Conservation (phyloP, 2,113 vertebrate species). For the Toxostoma redivivum region DNA sequence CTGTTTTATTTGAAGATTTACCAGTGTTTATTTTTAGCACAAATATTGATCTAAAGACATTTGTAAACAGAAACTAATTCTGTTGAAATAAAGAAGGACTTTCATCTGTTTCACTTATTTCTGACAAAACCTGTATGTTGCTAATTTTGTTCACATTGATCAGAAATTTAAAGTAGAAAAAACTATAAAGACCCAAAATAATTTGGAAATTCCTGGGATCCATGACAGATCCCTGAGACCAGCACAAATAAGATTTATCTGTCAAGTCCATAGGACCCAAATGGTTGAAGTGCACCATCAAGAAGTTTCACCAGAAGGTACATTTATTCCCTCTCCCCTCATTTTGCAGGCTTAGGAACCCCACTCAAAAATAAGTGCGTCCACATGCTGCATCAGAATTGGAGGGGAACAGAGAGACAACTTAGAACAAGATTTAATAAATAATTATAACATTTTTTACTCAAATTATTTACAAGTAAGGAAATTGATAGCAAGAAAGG, state of each 20-base stretch:
- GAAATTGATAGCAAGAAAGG: not conserved
- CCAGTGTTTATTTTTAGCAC: not conserved
- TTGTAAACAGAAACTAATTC: not conserved
- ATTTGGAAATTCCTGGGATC: not conserved
- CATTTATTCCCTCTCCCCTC: not conserved
- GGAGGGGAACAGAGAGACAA: not conserved
- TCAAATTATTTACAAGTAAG: not conserved
- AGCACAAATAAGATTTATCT: not conserved
- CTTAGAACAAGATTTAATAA: not conserved
- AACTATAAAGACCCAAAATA: not conserved
- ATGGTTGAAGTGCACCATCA: not conserved
- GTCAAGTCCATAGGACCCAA: not conserved
- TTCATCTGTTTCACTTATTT: not conserved
- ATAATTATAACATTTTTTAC: not conserved
- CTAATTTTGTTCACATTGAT: not conserved
- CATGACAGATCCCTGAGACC: not conserved
- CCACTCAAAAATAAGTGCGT: not conserved
- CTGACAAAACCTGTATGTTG: not conserved
- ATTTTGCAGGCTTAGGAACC: not conserved
- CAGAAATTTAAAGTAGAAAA: not conserved
- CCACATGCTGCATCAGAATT: not conserved
- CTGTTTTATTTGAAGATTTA: not conserved
- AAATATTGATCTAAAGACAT: not conserved
- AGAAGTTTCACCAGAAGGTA: not conserved
- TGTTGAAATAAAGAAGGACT: not conserved